Evolutionary conservation across 2,888 invertebrate genomes (phyloP).

Genomic region (Thecophora atra): DNA sequence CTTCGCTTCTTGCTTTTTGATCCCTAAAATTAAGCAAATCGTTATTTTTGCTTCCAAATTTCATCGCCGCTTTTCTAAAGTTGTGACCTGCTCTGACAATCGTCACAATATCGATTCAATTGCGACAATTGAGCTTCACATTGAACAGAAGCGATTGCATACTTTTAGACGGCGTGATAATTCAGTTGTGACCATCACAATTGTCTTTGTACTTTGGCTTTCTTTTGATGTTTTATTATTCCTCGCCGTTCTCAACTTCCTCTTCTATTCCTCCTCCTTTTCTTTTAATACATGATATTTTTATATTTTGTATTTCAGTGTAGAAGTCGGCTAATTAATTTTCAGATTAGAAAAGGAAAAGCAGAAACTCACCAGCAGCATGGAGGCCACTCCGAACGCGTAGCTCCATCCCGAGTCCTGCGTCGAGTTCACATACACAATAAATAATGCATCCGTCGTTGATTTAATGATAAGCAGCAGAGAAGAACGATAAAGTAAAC

Average conservation of each 20-base stretch:
- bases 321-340: not conserved
- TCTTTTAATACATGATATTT: not conserved
- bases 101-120: too few relatives aligned
- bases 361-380: slow-evolving; percentile 69
- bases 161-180: too few relatives aligned
- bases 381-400: slow-evolving; percentile 70
- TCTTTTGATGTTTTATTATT: not conserved
- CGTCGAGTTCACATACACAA: slow-evolving; percentile 73
- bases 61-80: too few relatives aligned
- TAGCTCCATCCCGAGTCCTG: slow-evolving; percentile 71
- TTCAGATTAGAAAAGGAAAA: not conserved
- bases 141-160: too few relatives aligned
- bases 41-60: too few relatives aligned
- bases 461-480: slow-evolving; percentile 71
- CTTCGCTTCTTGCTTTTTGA: too few relatives aligned
- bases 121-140: too few relatives aligned
- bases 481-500: slow-evolving; percentile 72
- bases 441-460: slow-evolving; percentile 71
- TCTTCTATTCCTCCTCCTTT: not conserved
- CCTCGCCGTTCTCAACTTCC: not conserved
- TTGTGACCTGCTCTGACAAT: too few relatives aligned
- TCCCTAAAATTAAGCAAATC: too few relatives aligned
- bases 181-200: too few relatives aligned
- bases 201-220: too few relatives aligned
- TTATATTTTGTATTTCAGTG: too few relatives aligned